Evolutionary conservation across 2,113 vertebrate species (phyloP).

Genomic region (Dipodomys spectabilis): DNA sequence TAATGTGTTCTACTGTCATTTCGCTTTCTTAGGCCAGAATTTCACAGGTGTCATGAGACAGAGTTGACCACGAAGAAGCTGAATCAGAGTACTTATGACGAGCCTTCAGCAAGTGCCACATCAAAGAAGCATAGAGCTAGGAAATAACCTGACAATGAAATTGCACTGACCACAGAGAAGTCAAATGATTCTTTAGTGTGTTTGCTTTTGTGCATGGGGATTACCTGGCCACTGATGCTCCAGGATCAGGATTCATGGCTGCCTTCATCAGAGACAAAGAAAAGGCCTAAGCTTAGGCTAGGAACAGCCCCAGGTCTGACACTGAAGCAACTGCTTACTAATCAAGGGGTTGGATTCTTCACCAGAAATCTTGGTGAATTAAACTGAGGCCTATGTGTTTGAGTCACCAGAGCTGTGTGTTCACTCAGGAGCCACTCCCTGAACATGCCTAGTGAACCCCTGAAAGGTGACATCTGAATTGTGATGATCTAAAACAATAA

Average conservation of each 20-base stretch:
- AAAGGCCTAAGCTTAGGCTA: neutral
- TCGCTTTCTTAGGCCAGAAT: constrained; percentile 23
- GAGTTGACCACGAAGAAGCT: neutral
- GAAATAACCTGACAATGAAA: neutral
- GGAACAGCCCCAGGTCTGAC: neutral
- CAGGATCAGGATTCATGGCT: neutral
- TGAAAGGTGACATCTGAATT: neutral
- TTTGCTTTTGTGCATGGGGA: constrained; percentile 4
- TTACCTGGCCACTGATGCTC: neutral
- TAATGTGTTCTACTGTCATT: neutral
- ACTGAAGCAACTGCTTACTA: neutral
- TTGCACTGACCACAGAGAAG: neutral
- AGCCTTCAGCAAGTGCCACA: neutral
- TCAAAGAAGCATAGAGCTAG: neutral
- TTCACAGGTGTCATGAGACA: neutral
- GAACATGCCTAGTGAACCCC: neutral
- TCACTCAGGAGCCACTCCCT: neutral
- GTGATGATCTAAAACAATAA: neutral
- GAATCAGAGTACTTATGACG: neutral
- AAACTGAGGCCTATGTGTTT: constrained; percentile 9
- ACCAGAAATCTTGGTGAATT: neutral
- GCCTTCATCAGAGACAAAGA: constrained; percentile 1
- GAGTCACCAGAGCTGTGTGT: rapidly evolving
- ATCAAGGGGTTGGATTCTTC: constrained; percentile 3
- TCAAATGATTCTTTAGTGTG: neutral